Evolutionary conservation across 2,888 invertebrate species (phyloP).

Genomic region (Zonitis immaculata): DNA sequence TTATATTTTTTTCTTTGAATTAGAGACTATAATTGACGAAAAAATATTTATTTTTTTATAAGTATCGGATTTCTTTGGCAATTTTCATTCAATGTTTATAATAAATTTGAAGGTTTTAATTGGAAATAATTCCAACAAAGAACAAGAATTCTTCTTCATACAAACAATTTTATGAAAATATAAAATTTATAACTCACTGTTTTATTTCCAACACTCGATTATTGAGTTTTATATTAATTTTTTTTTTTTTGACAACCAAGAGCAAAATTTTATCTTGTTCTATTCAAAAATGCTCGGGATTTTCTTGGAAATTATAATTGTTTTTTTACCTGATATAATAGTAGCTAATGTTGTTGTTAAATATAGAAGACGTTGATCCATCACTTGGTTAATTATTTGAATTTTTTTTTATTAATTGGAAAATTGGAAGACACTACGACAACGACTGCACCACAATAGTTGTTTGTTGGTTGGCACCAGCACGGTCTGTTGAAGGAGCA

Average conservation of each 20-base stretch:
- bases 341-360: slow-evolving; percentile 31
- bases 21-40: no score
- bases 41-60: no score
- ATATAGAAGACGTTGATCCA: slow-evolving; percentile 34
- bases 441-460: slow-evolving; percentile 14
- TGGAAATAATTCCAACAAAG: no score
- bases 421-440: slow-evolving; percentile 7
- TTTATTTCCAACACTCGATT: slow-evolving; percentile 12
- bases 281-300: no score
- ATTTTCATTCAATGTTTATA: no score
- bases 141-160: slow-evolving; percentile 16
- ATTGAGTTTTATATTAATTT: no score
- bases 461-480: slow-evolving; percentile 12
- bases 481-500: slow-evolving; percentile 32
- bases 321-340: slow-evolving; percentile 31
- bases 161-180: slow-evolving; percentile 5
- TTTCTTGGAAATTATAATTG: background rate
- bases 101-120: no score
- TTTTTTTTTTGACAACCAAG: no score
- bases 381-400: slow-evolving; percentile 10
- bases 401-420: background rate
- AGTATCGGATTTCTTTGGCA: no score
- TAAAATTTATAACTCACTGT: slow-evolving; percentile 4
- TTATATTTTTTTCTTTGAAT: no score
- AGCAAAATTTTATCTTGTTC: no score